These are phyloP conservation scores for Micronycteris hirsuta DNA, from an alignment of 2,113 vertebrate species.

Conservation along the genomic window DNA sequence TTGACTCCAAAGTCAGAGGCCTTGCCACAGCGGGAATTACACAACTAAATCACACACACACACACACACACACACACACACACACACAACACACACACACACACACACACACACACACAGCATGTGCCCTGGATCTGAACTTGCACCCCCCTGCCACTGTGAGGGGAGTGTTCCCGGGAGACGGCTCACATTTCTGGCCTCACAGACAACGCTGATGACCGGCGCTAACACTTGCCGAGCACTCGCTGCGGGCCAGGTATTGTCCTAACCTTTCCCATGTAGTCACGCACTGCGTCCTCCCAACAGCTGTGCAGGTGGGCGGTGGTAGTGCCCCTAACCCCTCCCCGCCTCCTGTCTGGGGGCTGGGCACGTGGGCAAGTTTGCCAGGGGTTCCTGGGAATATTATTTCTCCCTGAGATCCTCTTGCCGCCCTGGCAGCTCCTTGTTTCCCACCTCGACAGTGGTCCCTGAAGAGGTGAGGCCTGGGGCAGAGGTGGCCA, in stretches of 20 bases:
- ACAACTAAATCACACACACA: too few species aligned
- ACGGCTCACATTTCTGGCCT: neutral
- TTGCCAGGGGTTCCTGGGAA: neutral
- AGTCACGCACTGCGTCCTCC: neutral
- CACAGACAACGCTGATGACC: neutral
- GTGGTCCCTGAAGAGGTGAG: neutral
- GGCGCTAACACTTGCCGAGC: neutral
- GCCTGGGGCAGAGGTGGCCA: neutral
- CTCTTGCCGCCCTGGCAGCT: neutral
- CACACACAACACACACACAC: too few species aligned
- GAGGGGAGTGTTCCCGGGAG: neutral
- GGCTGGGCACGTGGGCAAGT: neutral
- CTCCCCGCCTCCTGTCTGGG: neutral
- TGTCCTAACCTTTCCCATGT: neutral
- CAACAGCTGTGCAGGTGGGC: accelerated
- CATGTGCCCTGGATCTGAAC: neutral
- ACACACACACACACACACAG: too few species aligned
- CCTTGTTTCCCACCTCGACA: neutral
- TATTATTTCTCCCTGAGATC: neutral
- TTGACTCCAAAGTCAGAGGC: neutral
- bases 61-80: too few species aligned
- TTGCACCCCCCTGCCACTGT: neutral
- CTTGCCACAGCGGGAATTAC: neutral
- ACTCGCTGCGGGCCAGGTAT: neutral
- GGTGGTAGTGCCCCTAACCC: too few species aligned